Percentiles rank a stretch among this genome's conserved stretches.
Conservation (phyloP, 2,797 vertebrate genomes). For the Oceanodroma leucorhoa region DNA sequence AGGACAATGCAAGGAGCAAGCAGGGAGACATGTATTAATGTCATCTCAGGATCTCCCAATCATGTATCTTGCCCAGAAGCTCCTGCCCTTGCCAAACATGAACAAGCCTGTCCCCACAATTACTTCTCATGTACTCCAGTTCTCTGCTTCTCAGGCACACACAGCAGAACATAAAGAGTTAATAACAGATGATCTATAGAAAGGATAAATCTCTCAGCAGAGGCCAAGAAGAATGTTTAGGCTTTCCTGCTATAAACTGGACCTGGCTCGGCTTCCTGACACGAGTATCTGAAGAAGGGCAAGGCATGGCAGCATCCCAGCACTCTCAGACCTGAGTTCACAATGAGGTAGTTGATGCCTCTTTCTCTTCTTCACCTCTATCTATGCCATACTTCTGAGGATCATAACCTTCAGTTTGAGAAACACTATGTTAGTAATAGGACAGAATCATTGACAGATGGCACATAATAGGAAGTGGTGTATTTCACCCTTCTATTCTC, state of each 20-base stretch:
- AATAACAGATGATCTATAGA: neutral
- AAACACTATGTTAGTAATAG: neutral
- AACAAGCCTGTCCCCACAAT: neutral
- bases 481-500: neutral
- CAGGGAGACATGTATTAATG: neutral
- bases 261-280: neutral
- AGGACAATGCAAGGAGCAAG: neutral
- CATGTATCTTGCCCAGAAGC: too few relatives aligned
- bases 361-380: neutral
- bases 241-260: neutral
- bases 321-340: neutral
- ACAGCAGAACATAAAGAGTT: neutral
- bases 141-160: neutral
- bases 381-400: neutral
- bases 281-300: accelerated
- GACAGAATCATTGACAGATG: neutral
- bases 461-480: neutral
- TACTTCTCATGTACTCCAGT: neutral
- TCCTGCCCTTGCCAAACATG: neutral
- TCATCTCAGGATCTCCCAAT: neutral
- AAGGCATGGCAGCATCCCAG: neutral
- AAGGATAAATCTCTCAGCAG: neutral
- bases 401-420: neutral
- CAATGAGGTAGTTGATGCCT: neutral
- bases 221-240: neutral